These are phyloP conservation scores for Drosophila nannoptera DNA, from an alignment of 1,140 invertebrate species.

Conservation along the genomic window DNA sequence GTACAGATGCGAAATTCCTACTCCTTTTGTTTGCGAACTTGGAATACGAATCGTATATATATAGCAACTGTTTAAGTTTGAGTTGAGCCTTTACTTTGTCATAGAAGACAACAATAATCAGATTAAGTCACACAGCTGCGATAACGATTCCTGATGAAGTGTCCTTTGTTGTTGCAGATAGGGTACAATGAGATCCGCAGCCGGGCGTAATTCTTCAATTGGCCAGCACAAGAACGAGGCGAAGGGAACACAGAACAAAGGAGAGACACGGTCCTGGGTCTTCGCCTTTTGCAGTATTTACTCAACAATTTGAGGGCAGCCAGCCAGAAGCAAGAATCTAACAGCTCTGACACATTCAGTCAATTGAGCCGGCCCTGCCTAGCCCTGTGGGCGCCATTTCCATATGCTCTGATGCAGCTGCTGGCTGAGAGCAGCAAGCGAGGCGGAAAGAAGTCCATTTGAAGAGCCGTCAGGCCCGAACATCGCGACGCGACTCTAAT, in stretches of 20 bases:
- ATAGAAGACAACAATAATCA: no score
- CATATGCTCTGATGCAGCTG: slow-evolving; percentile 43
- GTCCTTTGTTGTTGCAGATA: no score
- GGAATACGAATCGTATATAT: neutral
- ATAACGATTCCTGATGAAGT: no score
- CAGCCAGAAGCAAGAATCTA: slow-evolving; percentile 2
- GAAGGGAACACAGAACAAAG: slow-evolving; percentile 1
- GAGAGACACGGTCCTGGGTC: slow-evolving; percentile 8
- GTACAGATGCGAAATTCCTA: slow-evolving; percentile 1
- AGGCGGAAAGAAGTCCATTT: slow-evolving; percentile 32
- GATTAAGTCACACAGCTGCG: no score
- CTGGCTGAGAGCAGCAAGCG: slow-evolving; percentile 15
- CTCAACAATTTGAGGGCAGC: slow-evolving; percentile 25
- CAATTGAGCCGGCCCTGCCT: slow-evolving; percentile 10
- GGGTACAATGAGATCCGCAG: no score
- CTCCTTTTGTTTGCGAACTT: no score
- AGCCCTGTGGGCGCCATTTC: slow-evolving; percentile 7
- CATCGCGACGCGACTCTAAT: slow-evolving; percentile 27
- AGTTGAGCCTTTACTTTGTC: no score
- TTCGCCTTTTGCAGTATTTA: slow-evolving; percentile 23
- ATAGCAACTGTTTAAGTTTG: no score
- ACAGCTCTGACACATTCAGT: slow-evolving; percentile 4
- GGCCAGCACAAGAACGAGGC: neutral
- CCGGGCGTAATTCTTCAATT: neutral
- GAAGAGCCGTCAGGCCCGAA: slow-evolving; percentile 1